phyloP scores from a whole-genome alignment of 1,140 invertebrate species.

The Gryon sp. region DNA sequence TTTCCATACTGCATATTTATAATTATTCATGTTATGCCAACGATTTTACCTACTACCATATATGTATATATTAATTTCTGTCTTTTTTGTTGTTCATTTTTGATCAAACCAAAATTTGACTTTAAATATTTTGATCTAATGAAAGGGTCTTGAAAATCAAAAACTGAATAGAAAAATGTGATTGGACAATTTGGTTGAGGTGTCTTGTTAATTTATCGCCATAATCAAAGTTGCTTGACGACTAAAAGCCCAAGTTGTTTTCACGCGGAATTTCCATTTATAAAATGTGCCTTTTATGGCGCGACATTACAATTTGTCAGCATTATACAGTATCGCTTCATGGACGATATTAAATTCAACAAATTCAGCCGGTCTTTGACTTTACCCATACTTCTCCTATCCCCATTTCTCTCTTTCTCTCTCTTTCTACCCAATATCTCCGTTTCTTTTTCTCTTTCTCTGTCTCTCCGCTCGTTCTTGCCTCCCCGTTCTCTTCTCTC shows the following conservation, averaged over 20 bases:
- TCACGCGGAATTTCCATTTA: conserved; percentile 38
- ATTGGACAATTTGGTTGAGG: too few species aligned
- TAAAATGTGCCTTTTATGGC: conserved; percentile 35
- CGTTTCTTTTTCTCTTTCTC: background rate
- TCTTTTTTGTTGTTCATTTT: too few species aligned
- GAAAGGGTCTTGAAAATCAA: too few species aligned
- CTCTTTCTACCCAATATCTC: conserved; percentile 6
- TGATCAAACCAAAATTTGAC: too few species aligned
- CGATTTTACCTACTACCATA: too few species aligned
- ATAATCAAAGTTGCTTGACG: too few species aligned
- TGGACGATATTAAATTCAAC: conserved; percentile 52
- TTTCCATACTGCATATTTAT: too few species aligned
- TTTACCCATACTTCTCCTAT: conserved; percentile 27
- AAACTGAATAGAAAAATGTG: too few species aligned
- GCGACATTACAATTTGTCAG: conserved; percentile 45
- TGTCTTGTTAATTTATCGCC: background rate
- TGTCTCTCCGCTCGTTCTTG: background rate
- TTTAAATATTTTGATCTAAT: too few species aligned
- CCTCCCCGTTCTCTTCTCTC: conserved; percentile 3
- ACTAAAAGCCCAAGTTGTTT: conserved; percentile 26
- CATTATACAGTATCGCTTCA: conserved; percentile 49
- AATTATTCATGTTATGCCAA: too few species aligned
- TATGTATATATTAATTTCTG: too few species aligned
- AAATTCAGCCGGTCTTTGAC: conserved; percentile 55
- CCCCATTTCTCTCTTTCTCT: conserved; percentile 22